Conservation (phyloP, 2,797 vertebrate genomes). For the Rousettus madagascariensis region DNA sequence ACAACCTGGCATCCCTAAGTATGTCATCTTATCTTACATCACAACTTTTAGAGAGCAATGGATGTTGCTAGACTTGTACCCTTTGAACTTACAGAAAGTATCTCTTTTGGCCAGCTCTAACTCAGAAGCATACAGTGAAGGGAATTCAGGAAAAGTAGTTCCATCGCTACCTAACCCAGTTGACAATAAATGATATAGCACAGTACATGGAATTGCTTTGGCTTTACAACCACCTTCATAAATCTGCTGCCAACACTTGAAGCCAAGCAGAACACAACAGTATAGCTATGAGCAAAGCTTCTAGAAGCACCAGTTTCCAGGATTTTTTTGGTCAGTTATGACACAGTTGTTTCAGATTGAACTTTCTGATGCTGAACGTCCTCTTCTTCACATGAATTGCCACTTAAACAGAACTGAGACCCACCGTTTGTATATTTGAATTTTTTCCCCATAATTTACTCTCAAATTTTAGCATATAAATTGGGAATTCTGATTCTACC, state of each 20-base stretch:
- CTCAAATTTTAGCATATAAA: neutral
- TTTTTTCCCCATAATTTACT: neutral
- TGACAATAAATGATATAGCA: neutral
- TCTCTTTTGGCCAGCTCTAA: neutral
- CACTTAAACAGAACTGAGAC: neutral
- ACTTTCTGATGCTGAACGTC: neutral
- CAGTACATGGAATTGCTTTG: neutral
- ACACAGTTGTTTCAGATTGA: neutral
- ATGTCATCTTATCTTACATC: neutral
- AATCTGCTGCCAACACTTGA: neutral
- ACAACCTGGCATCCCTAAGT: neutral
- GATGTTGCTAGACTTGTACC: neutral
- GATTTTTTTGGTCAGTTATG: neutral
- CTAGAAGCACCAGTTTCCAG: neutral
- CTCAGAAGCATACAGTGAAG: neutral
- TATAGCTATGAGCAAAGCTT: neutral
- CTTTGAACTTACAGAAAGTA: neutral
- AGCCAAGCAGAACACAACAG: neutral
- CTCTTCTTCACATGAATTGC: neutral
- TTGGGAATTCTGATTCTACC: neutral
- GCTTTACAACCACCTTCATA: neutral
- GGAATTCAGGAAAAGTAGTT: neutral
- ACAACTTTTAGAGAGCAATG: neutral
- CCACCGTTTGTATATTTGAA: neutral
- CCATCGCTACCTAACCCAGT: neutral